Evolutionary conservation across 2,797 vertebrate genomes (phyloP).

Genomic region (Paratrypauchen microcephalus): DNA sequence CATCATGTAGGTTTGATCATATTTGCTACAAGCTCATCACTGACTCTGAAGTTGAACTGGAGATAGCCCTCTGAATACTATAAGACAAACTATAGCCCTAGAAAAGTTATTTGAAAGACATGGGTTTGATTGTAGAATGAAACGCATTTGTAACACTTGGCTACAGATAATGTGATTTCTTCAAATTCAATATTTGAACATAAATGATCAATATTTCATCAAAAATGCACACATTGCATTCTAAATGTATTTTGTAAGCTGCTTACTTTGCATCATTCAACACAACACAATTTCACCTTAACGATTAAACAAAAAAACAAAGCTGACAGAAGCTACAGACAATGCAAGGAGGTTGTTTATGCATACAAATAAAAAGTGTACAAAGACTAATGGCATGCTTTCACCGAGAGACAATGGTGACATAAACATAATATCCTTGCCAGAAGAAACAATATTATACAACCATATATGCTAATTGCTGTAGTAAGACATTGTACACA

Average conservation of each 20-base stretch:
- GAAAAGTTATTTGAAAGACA: conserved; percentile 48
- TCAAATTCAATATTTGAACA: background rate
- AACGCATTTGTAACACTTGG: no score
- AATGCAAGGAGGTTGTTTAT: background rate
- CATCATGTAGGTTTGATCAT: conserved; percentile 50
- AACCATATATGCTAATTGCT: conserved; percentile 2
- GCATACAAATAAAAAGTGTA: background rate
- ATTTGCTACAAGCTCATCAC: conserved; percentile 33
- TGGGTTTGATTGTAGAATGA: no score
- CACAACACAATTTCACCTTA: no score
- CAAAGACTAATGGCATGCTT: background rate
- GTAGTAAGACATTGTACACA: conserved; percentile 7
- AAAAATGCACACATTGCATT: no score
- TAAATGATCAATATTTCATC: no score
- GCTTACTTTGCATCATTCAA: no score
- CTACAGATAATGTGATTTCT: background rate
- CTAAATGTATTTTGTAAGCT: no score
- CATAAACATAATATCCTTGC: conserved; percentile 1
- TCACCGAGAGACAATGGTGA: background rate
- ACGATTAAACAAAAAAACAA: no score
- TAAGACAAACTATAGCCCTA: conserved; percentile 64
- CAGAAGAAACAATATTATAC: conserved; percentile 18
- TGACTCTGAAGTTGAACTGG: background rate
- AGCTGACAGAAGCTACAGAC: no score
- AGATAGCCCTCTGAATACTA: conserved; percentile 26